Percentiles rank a stretch among this genome's conserved stretches.
Conservation (phyloP, 1,140 invertebrate genomes). For the Dryas iulia region DNA sequence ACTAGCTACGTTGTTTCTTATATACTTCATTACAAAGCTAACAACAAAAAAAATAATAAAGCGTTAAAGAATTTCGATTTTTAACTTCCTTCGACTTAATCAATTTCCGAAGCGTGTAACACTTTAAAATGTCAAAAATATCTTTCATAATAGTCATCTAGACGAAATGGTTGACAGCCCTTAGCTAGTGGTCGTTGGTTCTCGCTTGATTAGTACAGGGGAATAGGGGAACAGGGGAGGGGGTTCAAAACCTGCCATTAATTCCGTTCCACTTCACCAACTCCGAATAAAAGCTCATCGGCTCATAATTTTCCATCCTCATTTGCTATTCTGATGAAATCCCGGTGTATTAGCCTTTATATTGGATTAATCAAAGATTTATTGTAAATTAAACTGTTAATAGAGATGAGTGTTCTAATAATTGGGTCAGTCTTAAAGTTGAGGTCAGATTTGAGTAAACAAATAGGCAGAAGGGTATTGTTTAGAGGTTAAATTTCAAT, state of each 20-base stretch:
- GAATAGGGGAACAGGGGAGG: background rate
- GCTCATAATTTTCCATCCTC: conserved; percentile 13
- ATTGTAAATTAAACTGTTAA: conserved; percentile 1
- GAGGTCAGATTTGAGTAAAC: background rate
- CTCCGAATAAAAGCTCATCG: conserved; percentile 13
- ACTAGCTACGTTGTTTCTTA: too few relatives aligned
- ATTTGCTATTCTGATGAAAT: conserved; percentile 18
- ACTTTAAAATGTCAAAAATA: too few relatives aligned
- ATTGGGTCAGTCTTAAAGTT: background rate
- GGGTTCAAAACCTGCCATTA: conserved; percentile 15
- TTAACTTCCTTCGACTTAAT: too few relatives aligned
- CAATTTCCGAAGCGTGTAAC: too few relatives aligned
- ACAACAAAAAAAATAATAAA: too few relatives aligned
- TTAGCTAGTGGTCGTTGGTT: conserved; percentile 2
- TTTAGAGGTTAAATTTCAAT: too few relatives aligned
- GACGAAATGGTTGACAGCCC: background rate
- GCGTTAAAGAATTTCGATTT: too few relatives aligned
- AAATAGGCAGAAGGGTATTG: background rate
- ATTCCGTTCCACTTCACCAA: conserved; percentile 8
- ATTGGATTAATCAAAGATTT: conserved; percentile 10
- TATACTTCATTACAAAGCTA: too few relatives aligned
- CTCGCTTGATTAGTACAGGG: conserved; percentile 14
- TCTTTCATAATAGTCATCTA: background rate
- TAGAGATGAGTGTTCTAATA: background rate
- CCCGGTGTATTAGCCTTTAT: background rate